A percentile compares a stretch with the other conserved stretches of the same genome.
phyloP scores from a whole-genome alignment of 1,140 invertebrate species.

The Lanistes nyassanus region DNA sequence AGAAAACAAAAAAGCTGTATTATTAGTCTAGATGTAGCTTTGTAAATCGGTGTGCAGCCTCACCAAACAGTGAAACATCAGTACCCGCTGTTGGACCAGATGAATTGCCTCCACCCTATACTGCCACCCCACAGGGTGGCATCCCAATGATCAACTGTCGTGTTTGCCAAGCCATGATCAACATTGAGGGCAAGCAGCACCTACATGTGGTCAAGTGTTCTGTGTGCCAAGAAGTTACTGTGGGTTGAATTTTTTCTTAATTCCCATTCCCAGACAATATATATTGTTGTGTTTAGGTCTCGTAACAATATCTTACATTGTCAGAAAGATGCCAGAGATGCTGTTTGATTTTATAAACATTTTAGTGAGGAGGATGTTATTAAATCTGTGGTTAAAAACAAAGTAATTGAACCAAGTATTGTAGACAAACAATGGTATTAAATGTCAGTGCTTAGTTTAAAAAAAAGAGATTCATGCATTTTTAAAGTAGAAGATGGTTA shows the following conservation, averaged over 20 bases:
- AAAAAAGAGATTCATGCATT: no score
- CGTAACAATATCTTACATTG: no score
- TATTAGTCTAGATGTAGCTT: background rate
- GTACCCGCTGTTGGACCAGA: conserved; percentile 70
- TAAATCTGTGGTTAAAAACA: background rate
- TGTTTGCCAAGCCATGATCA: conserved; percentile 96
- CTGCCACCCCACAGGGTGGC: conserved; percentile 74
- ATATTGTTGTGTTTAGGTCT: no score
- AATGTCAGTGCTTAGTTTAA: no score
- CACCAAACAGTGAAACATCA: conserved; percentile 2
- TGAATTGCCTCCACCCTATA: conserved; percentile 83
- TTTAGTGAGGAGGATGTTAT: no score
- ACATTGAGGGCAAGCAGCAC: conserved; percentile 91
- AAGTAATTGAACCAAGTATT: no score
- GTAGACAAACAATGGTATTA: no score
- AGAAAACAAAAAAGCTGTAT: no score
- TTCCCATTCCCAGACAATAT: no score
- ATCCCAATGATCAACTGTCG: conserved; percentile 92
- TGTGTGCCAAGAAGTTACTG: conserved; percentile 96
- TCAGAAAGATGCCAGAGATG: no score
- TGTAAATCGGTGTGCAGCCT: background rate
- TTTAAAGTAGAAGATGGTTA: no score
- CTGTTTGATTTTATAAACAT: no score
- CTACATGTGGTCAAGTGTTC: conserved; percentile 97
- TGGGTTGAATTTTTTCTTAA: conserved; percentile 73